These are phyloP conservation scores for Chlorospingus semifuscus DNA, from an alignment of 2,797 vertebrate species.

Conservation along the genomic window DNA sequence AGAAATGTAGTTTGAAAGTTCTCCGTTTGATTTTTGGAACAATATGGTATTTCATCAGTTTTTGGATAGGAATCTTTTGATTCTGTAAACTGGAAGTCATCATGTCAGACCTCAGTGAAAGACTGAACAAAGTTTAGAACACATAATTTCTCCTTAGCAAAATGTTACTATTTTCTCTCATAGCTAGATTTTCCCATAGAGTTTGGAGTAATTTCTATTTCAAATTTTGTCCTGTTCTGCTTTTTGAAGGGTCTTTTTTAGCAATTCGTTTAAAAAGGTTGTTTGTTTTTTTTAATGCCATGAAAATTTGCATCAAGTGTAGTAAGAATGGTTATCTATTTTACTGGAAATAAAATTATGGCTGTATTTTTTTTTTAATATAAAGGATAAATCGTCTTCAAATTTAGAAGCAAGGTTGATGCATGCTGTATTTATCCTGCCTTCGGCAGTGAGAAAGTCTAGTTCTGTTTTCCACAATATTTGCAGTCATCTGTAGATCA, in stretches of 20 bases:
- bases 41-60: background rate
- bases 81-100: background rate
- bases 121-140: background rate
- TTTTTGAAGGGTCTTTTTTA: background rate
- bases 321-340: background rate
- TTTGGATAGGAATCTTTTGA: background rate
- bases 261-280: fast-evolving
- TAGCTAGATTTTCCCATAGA: background rate
- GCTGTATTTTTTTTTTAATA: background rate
- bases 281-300: background rate
- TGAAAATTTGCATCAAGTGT: background rate
- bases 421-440: background rate
- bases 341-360: background rate
- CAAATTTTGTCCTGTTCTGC: background rate
- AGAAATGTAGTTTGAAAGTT: background rate
- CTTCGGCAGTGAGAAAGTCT: background rate
- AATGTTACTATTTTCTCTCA: background rate
- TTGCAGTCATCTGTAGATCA: background rate
- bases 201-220: background rate
- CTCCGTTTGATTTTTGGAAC: background rate
- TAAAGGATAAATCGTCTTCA: background rate
- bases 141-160: background rate
- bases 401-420: background rate
- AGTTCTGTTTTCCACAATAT: background rate
- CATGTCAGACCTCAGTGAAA: background rate